Evolutionary conservation across 2,888 invertebrate genomes (phyloP).

Genomic region (Aricia artaxerxes): DNA sequence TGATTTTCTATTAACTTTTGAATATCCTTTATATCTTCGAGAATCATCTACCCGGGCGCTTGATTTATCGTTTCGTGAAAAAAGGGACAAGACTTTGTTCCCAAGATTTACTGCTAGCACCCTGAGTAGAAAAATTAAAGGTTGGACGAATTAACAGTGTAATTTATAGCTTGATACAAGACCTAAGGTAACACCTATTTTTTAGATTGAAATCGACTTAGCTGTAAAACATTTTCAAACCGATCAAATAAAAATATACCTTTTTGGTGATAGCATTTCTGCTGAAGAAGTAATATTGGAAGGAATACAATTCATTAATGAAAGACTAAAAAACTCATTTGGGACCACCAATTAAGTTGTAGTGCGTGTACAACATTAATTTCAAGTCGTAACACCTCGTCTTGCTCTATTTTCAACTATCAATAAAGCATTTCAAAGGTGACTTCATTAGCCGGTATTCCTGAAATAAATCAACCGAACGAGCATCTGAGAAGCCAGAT

Average conservation of each 20-base stretch:
- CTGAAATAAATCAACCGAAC: constrained; percentile 35
- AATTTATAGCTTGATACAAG: constrained; percentile 29
- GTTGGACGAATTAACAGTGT: constrained; percentile 27
- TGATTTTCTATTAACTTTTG: constrained; percentile 46
- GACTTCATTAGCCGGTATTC: constrained; percentile 30
- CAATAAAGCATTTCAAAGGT: constrained; percentile 25
- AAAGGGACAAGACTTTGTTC: constrained; percentile 46
- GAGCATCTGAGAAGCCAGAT: constrained; percentile 44
- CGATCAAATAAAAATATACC: not conserved
- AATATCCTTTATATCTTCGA: constrained; percentile 43
- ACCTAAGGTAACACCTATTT: constrained; percentile 17
- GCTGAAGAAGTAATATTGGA: not conserved
- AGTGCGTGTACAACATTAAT: constrained; percentile 9
- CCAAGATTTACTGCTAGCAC: constrained; percentile 51
- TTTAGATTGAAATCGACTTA: constrained; percentile 2
- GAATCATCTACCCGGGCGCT: constrained; percentile 45
- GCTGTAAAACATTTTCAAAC: not conserved
- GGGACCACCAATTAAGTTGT: constrained; percentile 21
- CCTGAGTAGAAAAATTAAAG: constrained; percentile 35
- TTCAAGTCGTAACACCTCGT: not conserved
- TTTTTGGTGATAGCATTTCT: not conserved
- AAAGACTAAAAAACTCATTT: constrained; percentile 2
- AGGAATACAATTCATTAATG: not conserved
- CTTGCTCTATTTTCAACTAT: constrained; percentile 11
- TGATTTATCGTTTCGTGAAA: constrained; percentile 48